A percentile compares a stretch with the other conserved stretches of the same genome.
These are phyloP conservation scores for Elachura formosa DNA, from an alignment of 2,113 vertebrate species.

Conservation along the genomic window DNA sequence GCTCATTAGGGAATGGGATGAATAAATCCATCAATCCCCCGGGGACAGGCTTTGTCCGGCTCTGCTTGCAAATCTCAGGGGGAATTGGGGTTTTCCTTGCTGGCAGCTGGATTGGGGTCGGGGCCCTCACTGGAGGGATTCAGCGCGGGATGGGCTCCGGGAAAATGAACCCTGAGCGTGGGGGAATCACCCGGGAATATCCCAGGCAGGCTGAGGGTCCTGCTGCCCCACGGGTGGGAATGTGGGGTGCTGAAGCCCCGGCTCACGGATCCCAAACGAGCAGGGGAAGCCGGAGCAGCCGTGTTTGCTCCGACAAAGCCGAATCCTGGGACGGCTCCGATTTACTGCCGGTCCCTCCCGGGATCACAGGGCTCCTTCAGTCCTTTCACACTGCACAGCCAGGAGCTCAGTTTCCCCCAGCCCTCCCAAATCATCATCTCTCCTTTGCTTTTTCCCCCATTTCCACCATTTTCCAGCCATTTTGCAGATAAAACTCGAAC, in stretches of 20 bases:
- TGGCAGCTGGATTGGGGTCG: not conserved
- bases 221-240: accelerated
- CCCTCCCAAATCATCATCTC: not conserved
- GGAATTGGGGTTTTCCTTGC: not conserved
- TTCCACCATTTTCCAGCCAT: not conserved
- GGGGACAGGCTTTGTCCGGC: not conserved
- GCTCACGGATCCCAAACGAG: accelerated
- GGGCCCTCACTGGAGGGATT: accelerated
- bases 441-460: not conserved
- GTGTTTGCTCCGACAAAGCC: accelerated
- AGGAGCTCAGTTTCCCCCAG: not conserved
- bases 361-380: accelerated
- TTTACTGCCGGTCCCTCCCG: accelerated
- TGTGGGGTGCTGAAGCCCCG: not conserved
- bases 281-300: accelerated
- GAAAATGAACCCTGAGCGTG: accelerated
- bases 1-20: not conserved
- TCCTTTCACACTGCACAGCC: not conserved
- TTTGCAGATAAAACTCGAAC: not conserved
- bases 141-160: not conserved
- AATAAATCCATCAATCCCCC: not conserved
- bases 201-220: accelerated
- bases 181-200: not conserved
- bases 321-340: not conserved
- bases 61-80: not conserved